A percentile compares a stretch with the other conserved stretches of the same genome.
Evolutionary conservation across 2,113 vertebrate species (phyloP).

Genomic region (Stigmatopora argus): DNA sequence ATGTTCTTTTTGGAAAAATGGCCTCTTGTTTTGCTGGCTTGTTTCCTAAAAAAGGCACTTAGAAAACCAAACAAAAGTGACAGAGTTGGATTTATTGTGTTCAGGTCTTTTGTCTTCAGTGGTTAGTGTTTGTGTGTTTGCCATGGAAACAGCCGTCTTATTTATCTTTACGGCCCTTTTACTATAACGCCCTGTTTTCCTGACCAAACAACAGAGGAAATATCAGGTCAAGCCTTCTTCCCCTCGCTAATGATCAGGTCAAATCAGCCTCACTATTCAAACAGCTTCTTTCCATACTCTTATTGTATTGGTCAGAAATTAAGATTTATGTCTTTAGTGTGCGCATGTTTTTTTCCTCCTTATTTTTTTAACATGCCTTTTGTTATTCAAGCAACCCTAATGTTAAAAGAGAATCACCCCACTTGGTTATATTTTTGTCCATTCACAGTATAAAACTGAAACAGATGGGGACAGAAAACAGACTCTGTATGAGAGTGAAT

Average conservation of each 20-base stretch:
- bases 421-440: slow-evolving; percentile 32
- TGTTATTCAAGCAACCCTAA: slow-evolving; percentile 22
- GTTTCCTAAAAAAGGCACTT: slow-evolving; percentile 71
- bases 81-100: slow-evolving; percentile 77
- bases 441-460: slow-evolving; percentile 26
- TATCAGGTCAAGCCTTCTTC: slow-evolving; percentile 71
- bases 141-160: slow-evolving; percentile 78
- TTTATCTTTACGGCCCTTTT: slow-evolving; percentile 72
- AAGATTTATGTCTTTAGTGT: slow-evolving; percentile 37
- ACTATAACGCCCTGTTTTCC: slow-evolving; percentile 70
- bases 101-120: slow-evolving; percentile 66
- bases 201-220: slow-evolving; percentile 75
- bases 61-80: slow-evolving; percentile 81
- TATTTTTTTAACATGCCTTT: slow-evolving; percentile 24
- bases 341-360: background rate
- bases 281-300: slow-evolving; percentile 20
- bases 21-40: slow-evolving; percentile 69
- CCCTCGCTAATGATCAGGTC: slow-evolving; percentile 66
- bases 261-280: slow-evolving; percentile 54
- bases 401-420: slow-evolving; percentile 34
- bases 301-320: slow-evolving; percentile 36
- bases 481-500: slow-evolving; percentile 11
- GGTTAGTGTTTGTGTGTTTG: slow-evolving; percentile 72
- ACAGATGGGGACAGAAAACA: slow-evolving; percentile 69
- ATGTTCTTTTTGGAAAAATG: slow-evolving; percentile 69